Percentiles rank a stretch among this genome's conserved stretches.
phyloP scores from a whole-genome alignment of 2,113 vertebrate genomes.

The Anolis carolinensis region DNA sequence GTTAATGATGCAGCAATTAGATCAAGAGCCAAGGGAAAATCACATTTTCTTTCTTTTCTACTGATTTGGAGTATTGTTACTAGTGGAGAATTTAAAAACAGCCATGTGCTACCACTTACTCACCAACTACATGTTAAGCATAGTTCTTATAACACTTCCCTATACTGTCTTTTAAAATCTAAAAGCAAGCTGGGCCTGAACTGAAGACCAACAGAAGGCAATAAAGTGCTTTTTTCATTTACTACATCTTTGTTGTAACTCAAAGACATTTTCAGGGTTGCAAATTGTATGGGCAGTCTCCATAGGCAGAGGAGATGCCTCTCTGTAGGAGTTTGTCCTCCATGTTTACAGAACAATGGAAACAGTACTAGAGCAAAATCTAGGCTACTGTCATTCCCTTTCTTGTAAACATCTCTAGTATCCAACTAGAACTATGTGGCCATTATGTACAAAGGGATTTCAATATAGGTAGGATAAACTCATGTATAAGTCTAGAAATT shows the following conservation, averaged over 20 bases:
- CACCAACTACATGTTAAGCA: not conserved
- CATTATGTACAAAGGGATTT: no score
- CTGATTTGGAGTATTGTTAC: not conserved
- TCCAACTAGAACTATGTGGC: no score
- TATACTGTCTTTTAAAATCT: not conserved
- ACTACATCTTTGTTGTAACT: not conserved
- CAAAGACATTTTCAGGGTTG: not conserved
- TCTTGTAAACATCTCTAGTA: no score
- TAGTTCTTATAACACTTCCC: not conserved
- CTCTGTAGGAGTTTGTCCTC: no score
- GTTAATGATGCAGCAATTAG: conserved; percentile 1
- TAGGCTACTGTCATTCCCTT: no score
- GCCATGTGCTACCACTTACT: not conserved
- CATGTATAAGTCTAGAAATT: no score
- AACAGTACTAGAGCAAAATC: no score
- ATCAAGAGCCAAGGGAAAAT: not conserved
- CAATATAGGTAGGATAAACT: no score
- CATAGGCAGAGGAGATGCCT: no score
- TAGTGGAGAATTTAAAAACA: not conserved
- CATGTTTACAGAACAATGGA: no score
- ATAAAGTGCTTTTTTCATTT: not conserved
- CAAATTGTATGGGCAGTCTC: no score
- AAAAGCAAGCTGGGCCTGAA: no score
- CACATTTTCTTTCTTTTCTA: not conserved
- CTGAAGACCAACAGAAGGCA: not conserved